Percentiles rank a stretch among this genome's conserved stretches.
phyloP scores from a whole-genome alignment of 2,797 vertebrate genomes.

The Catamblyrhynchus diadema region DNA sequence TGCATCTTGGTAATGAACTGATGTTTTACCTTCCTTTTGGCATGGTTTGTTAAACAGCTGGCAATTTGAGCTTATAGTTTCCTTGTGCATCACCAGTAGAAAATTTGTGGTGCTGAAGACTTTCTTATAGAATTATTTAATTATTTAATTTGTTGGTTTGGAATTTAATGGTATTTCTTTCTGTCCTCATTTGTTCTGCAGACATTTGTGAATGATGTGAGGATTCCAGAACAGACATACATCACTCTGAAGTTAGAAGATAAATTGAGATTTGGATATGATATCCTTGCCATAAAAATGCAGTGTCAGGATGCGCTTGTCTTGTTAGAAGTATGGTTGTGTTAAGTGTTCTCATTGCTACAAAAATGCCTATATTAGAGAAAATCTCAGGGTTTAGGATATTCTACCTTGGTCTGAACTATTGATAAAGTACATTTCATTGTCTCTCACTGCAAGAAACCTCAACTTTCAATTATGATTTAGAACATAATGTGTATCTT shows the following conservation, averaged over 20 bases:
- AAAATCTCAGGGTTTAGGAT: background rate
- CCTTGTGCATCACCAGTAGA: background rate
- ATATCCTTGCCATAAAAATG: constrained; percentile 88
- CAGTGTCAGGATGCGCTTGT: background rate
- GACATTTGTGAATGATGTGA: constrained; percentile 98
- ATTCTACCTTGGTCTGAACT: background rate
- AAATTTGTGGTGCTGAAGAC: background rate
- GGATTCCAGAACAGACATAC: constrained; percentile 98
- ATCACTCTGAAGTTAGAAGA: constrained; percentile 96
- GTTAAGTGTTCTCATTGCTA: background rate
- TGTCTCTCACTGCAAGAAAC: background rate
- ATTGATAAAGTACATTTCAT: background rate
- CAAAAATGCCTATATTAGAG: background rate
- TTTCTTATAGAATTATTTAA: background rate
- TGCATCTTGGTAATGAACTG: background rate
- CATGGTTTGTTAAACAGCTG: background rate
- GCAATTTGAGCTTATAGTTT: background rate
- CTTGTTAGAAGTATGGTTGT: background rate
- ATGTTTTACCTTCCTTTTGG: background rate
- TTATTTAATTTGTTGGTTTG: background rate
- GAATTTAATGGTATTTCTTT: background rate
- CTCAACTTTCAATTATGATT: background rate
- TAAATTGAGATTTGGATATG: constrained; percentile 98
- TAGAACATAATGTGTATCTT: background rate
- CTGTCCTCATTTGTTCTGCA: constrained; percentile 65